Conservation (phyloP, 2,113 vertebrate species). For the Dipodomys spectabilis region DNA sequence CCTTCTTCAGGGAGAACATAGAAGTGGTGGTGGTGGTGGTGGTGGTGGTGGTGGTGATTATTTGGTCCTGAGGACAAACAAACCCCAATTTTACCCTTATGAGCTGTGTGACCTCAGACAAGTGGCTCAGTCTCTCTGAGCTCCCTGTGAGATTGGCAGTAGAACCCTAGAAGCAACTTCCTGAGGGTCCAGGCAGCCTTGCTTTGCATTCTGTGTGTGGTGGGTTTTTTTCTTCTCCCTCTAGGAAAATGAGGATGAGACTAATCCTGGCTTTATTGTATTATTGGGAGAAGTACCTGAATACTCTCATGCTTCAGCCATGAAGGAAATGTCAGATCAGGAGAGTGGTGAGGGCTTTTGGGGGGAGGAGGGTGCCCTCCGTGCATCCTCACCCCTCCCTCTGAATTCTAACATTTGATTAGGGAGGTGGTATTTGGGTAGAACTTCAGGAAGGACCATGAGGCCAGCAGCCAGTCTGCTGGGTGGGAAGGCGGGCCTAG, state of each 20-base stretch:
- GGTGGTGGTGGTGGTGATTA: neutral
- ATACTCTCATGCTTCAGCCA: rapidly evolving
- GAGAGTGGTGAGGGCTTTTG: neutral
- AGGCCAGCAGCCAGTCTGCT: neutral
- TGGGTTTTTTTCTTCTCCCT: neutral
- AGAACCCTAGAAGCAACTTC: neutral
- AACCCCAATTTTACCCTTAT: neutral
- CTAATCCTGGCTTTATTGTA: neutral
- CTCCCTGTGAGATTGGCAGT: neutral
- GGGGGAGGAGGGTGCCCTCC: neutral
- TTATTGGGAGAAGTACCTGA: neutral
- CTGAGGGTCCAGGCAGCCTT: neutral
- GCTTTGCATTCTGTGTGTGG: neutral
- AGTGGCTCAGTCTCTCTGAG: neutral
- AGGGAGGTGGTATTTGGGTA: neutral
- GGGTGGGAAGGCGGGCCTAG: neutral
- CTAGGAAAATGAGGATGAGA: neutral
- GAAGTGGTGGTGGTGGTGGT: neutral
- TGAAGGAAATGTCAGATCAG: neutral
- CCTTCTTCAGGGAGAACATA: neutral
- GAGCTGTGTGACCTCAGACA: neutral
- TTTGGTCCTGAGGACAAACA: neutral
- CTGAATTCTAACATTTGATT: neutral
- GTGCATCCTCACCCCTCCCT: neutral
- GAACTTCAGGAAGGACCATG: neutral